A percentile compares a stretch with the other conserved stretches of the same genome.
phyloP scores from a whole-genome alignment of 2,888 invertebrate species.

The Drosophila subquinaria region DNA sequence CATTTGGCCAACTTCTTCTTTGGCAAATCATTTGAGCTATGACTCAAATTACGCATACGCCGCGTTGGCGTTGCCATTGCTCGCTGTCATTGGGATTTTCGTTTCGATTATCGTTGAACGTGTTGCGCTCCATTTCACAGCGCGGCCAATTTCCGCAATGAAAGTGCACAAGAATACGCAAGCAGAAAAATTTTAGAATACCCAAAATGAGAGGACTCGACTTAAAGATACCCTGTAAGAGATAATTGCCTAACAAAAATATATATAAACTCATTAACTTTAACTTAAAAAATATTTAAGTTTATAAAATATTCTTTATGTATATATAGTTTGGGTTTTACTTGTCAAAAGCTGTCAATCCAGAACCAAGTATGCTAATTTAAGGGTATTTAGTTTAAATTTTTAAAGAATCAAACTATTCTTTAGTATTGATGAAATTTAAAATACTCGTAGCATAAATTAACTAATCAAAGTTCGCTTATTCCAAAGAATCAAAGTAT shows the following conservation, averaged over 20 bases:
- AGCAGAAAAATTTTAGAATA: constrained; percentile 7
- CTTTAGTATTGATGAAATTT: too few species aligned
- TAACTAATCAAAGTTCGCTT: too few species aligned
- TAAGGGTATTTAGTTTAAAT: too few species aligned
- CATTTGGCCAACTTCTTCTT: constrained; percentile 63
- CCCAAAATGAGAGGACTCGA: neutral
- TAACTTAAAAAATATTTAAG: too few species aligned
- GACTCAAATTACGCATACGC: constrained; percentile 53
- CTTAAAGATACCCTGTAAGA: neutral
- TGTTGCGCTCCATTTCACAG: constrained; percentile 42
- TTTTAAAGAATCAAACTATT: too few species aligned
- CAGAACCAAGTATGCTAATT: too few species aligned
- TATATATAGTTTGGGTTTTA: too few species aligned
- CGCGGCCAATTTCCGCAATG: constrained; percentile 59
- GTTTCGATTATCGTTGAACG: constrained; percentile 30
- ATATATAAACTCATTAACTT: neutral
- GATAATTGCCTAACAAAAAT: neutral
- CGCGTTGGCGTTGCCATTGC: constrained; percentile 16
- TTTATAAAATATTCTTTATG: too few species aligned
- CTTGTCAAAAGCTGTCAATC: too few species aligned
- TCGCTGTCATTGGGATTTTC: constrained; percentile 12
- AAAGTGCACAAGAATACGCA: constrained; percentile 30
- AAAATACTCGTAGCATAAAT: too few species aligned
- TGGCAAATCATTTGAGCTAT: constrained; percentile 50
- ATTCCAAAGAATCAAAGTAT: neutral